Conservation (phyloP, 2,888 invertebrate species). For the Cetonia aurata region DNA sequence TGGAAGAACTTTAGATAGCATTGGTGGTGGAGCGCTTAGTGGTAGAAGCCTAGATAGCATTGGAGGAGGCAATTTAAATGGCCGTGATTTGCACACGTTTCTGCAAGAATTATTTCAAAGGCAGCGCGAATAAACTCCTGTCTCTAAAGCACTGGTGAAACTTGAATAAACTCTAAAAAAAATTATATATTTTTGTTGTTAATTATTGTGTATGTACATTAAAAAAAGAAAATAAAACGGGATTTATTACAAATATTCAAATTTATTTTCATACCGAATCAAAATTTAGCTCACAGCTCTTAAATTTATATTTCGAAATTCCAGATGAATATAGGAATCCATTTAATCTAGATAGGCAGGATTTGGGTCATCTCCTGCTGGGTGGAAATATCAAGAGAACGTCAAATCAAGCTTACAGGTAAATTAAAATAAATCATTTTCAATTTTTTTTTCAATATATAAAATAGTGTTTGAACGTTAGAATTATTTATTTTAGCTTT, state of each 20-base stretch:
- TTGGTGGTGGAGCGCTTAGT: slow-evolving; percentile 46
- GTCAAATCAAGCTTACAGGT: slow-evolving; percentile 21
- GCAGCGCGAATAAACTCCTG: slow-evolving; percentile 23
- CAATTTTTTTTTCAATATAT: not conserved
- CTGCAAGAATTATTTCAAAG: slow-evolving; percentile 36
- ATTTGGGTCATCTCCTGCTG: slow-evolving; percentile 23
- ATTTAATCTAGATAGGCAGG: slow-evolving; percentile 20
- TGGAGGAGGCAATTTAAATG: slow-evolving; percentile 50
- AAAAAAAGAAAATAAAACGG: slow-evolving; percentile 21
- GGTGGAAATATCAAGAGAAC: slow-evolving; percentile 17
- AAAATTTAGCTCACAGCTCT: not conserved
- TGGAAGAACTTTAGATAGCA: slow-evolving; percentile 45
- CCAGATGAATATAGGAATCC: slow-evolving; percentile 37
- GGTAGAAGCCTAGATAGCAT: slow-evolving; percentile 51
- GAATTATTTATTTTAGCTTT: too few species aligned
- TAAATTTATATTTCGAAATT: slow-evolving; percentile 17
- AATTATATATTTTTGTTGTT: slow-evolving; percentile 5
- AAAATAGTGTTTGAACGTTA: not conserved
- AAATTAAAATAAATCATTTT: not conserved
- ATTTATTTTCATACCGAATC: not conserved
- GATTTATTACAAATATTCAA: not conserved
- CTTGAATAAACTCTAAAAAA: not conserved
- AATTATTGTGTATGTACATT: slow-evolving; percentile 13
- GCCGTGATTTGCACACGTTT: slow-evolving; percentile 39
- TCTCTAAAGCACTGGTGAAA: not conserved